Conservation (phyloP, 2,113 vertebrate species). For the Nerophis ophidion region DNA sequence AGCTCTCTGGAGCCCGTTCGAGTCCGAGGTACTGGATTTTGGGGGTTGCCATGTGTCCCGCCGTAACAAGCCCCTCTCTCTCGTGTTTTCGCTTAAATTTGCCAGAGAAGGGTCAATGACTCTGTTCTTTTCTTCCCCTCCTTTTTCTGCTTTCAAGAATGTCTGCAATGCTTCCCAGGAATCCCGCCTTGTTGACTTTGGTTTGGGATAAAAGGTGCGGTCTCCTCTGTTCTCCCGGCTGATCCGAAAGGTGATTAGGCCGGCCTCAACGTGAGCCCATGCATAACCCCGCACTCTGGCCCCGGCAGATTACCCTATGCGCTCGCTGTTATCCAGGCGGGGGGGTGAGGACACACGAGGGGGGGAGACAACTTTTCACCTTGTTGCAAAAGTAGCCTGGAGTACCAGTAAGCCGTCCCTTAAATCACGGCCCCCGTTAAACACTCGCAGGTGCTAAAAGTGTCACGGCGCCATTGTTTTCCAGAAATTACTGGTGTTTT, state of each 20-base stretch:
- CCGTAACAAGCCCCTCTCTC: slow-evolving; percentile 3
- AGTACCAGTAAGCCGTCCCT: not conserved
- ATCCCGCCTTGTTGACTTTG: slow-evolving; percentile 74
- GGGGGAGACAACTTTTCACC: slow-evolving; percentile 14
- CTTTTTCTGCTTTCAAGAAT: slow-evolving; percentile 68
- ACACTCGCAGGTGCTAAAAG: slow-evolving; percentile 6
- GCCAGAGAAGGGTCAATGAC: slow-evolving; percentile 38
- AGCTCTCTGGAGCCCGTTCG: not conserved
- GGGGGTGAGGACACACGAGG: slow-evolving; percentile 34
- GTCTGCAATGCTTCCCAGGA: slow-evolving; percentile 71
- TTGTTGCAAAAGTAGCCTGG: not conserved
- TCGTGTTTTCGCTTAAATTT: slow-evolving; percentile 19
- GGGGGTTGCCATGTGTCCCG: not conserved
- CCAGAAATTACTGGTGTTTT: not conserved
- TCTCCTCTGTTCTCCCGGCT: slow-evolving; percentile 61
- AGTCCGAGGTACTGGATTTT: not conserved
- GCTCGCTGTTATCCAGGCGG: slow-evolving; percentile 42
- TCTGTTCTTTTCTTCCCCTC: slow-evolving; percentile 38
- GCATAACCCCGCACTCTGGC: slow-evolving; percentile 44
- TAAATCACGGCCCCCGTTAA: not conserved
- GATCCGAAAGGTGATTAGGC: slow-evolving; percentile 71
- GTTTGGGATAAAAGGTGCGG: slow-evolving; percentile 71
- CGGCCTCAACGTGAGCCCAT: slow-evolving; percentile 61
- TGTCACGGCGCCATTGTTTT: slow-evolving; percentile 1
- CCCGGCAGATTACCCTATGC: slow-evolving; percentile 51